Evolutionary conservation across 2,797 vertebrate genomes (phyloP).

Genomic region (Lepus oiostolus): DNA sequence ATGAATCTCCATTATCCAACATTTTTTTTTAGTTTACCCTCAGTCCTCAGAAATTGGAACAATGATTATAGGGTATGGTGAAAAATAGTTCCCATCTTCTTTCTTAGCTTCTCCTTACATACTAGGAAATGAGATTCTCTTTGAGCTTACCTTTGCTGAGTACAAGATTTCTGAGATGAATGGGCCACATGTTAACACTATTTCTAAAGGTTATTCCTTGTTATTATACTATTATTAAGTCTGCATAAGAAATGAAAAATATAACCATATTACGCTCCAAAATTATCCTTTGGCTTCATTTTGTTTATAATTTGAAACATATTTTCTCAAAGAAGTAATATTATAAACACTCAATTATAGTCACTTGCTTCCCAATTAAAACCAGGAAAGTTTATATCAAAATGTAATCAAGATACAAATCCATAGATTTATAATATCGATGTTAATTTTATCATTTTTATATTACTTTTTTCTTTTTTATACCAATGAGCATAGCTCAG

Average conservation of each 20-base stretch:
- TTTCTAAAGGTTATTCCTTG: conserved; percentile 36
- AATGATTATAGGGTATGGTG: conserved; percentile 50
- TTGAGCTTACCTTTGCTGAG: conserved; percentile 15
- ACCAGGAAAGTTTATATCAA: not conserved
- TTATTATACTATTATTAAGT: conserved; percentile 49
- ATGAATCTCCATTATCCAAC: conserved; percentile 68
- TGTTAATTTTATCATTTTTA: not conserved
- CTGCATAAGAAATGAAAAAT: conserved; percentile 27
- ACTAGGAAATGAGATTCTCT: conserved; percentile 43
- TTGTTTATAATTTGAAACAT: conserved; percentile 49
- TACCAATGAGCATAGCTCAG: not conserved
- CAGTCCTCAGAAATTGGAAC: conserved; percentile 67
- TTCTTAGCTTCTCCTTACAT: conserved; percentile 60
- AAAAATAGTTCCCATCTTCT: conserved; percentile 67
- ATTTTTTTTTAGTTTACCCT: conserved; percentile 67
- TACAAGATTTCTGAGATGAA: conserved; percentile 44
- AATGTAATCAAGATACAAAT: not conserved
- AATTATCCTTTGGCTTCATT: not conserved
- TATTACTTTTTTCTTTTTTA: not conserved
- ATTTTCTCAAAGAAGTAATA: not conserved
- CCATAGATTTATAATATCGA: conserved; percentile 7
- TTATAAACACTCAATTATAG: conserved; percentile 1
- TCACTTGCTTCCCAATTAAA: conserved; percentile 32
- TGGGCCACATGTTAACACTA: conserved; percentile 7
- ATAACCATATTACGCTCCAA: not conserved